Conservation (phyloP, 2,797 vertebrate genomes). For the Gadopsis bispinosus region DNA sequence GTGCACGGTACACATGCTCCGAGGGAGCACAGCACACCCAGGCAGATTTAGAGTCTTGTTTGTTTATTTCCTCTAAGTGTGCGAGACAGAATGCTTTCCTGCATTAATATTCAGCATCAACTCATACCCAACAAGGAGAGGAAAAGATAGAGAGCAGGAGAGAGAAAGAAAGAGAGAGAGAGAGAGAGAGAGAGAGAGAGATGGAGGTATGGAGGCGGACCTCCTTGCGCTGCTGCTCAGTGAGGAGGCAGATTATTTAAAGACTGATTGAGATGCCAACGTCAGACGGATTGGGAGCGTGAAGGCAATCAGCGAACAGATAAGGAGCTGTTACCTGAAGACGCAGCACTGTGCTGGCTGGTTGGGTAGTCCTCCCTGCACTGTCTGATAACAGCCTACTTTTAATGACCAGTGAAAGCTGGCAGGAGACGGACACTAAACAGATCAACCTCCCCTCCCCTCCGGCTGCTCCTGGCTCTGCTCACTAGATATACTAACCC, state of each 20-base stretch:
- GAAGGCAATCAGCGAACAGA: conserved; percentile 87
- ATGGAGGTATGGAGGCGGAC: conserved; percentile 77
- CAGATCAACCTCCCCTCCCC: conserved; percentile 85
- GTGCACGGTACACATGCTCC: conserved; percentile 58
- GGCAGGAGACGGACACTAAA: conserved; percentile 86
- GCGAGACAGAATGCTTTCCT: conserved; percentile 68
- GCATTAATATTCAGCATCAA: conserved; percentile 85
- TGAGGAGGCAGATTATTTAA: conserved; percentile 87
- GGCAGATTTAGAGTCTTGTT: conserved; percentile 75
- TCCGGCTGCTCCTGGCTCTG: conserved; percentile 80
- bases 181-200: conserved; percentile 55
- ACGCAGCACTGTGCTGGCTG: conserved; percentile 81
- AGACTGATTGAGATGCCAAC: conserved; percentile 89
- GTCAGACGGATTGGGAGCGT: conserved; percentile 86
- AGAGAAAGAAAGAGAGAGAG: conserved; percentile 48
- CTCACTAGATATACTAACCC: conserved; percentile 77
- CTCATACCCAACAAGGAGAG: conserved; percentile 67
- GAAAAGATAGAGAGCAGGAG: conserved; percentile 55
- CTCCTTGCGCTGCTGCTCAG: conserved; percentile 70
- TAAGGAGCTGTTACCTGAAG: conserved; percentile 88
- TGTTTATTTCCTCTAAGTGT: conserved; percentile 81
- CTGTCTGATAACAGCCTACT: conserved; percentile 86
- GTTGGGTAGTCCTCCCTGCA: conserved; percentile 84
- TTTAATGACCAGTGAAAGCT: conserved; percentile 89
- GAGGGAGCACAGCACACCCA: conserved; percentile 59